These are phyloP conservation scores for Deroplatys truncata DNA, from an alignment of 2,888 invertebrate species.

Conservation along the genomic window DNA sequence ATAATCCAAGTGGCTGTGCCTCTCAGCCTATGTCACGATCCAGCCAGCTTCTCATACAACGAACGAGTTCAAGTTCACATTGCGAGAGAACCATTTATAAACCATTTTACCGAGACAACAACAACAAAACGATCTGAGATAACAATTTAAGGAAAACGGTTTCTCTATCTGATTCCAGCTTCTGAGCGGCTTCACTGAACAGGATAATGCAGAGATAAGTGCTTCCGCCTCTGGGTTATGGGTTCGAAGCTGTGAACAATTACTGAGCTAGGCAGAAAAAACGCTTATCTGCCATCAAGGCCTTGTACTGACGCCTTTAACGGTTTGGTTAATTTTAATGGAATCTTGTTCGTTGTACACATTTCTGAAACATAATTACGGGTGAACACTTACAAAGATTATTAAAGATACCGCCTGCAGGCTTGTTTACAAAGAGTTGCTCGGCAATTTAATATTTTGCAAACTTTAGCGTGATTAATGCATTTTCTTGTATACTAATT, in stretches of 20 bases:
- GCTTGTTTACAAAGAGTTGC: neutral
- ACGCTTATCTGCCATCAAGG: neutral
- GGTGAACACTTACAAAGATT: neutral
- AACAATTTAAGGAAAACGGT: neutral
- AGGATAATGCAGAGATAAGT: conserved; percentile 1
- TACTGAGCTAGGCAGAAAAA: neutral
- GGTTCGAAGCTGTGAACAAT: neutral
- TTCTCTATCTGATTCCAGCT: neutral
- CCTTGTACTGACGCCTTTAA: neutral
- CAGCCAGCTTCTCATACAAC: neutral
- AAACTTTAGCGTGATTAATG: neutral
- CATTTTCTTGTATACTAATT: neutral
- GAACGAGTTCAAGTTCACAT: neutral
- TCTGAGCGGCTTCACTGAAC: conserved; percentile 1
- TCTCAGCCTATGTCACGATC: neutral
- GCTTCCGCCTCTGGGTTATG: neutral
- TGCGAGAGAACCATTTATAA: neutral
- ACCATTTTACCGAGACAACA: neutral
- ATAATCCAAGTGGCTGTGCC: neutral
- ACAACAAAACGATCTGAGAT: neutral
- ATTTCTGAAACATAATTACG: neutral
- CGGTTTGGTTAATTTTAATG: neutral
- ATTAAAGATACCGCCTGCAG: neutral
- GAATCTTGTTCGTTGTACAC: neutral
- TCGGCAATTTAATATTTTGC: neutral